Evolutionary conservation across 2,888 invertebrate species (phyloP).

Genomic region (Lithophane socia): DNA sequence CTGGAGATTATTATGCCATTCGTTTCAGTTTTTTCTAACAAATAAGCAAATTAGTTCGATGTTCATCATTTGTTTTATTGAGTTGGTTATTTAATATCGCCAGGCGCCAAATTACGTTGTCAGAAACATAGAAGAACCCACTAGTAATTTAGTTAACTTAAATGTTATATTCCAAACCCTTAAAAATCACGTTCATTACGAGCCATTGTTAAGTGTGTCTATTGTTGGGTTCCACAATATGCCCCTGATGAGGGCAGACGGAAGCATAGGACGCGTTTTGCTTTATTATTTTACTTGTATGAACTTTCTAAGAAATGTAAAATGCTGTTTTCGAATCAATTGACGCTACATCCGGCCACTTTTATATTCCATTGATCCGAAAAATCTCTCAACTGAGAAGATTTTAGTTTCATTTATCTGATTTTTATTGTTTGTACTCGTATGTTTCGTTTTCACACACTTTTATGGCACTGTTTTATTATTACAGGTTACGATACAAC

Average conservation of each 20-base stretch:
- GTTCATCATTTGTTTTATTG: not conserved
- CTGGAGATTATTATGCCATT: not conserved
- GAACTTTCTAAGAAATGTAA: conserved; percentile 46
- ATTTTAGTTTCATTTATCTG: conserved; percentile 52
- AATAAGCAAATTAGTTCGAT: not conserved
- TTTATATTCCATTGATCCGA: conserved; percentile 48
- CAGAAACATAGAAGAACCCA: conserved; percentile 21
- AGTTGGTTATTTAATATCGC: not conserved
- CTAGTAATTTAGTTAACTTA: conserved; percentile 43
- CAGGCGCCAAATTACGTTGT: not conserved
- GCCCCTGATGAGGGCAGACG: conserved; percentile 70
- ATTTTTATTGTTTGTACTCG: conserved; percentile 58
- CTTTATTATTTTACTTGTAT: conserved; percentile 53
- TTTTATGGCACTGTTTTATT: conserved; percentile 58
- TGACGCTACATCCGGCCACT: conserved; percentile 42
- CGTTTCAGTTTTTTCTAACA: not conserved
- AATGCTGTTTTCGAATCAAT: conserved; percentile 38
- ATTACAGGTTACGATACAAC: conserved; percentile 95
- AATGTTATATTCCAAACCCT: conserved; percentile 60
- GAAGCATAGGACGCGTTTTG: conserved; percentile 50
- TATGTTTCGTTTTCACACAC: conserved; percentile 56
- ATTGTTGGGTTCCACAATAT: conserved; percentile 75
- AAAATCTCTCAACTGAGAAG: conserved; percentile 27
- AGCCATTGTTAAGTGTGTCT: conserved; percentile 73
- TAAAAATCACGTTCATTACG: conserved; percentile 72